A percentile compares a stretch with the other conserved stretches of the same genome.
Conservation (phyloP, 2,113 vertebrate species). For the Notothenia rossii region DNA sequence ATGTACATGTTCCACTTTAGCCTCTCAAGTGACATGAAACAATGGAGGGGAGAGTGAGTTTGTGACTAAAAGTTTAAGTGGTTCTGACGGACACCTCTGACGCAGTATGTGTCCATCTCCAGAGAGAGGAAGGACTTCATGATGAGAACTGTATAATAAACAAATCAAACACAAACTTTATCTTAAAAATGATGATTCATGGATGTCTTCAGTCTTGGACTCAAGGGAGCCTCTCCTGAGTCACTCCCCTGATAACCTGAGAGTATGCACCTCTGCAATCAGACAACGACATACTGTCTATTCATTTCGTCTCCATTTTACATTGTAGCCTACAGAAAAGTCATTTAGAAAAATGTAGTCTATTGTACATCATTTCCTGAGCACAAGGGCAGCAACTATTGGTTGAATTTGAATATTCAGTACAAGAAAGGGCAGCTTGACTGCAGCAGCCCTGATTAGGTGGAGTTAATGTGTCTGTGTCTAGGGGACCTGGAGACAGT, state of each 20-base stretch:
- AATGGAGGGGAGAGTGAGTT: conserved; percentile 7
- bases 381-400: neutral
- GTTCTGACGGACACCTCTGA: conserved; percentile 53
- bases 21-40: conserved; percentile 44
- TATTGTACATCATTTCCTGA: neutral
- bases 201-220: conserved; percentile 30
- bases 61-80: conserved; percentile 42
- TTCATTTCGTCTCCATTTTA: conserved; percentile 33
- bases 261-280: conserved; percentile 13
- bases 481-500: too few relatives aligned
- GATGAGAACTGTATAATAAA: conserved; percentile 28
- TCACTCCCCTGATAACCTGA: conserved; percentile 40
- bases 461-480: neutral
- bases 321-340: neutral
- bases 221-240: conserved; percentile 32
- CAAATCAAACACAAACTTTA: neutral
- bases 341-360: conserved; percentile 8
- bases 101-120: conserved; percentile 37
- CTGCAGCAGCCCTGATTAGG: neutral
- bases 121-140: conserved; percentile 29
- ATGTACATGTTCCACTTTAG: conserved; percentile 52
- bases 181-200: conserved; percentile 45
- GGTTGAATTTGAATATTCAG: conserved; percentile 15
- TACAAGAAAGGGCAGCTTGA: conserved; percentile 16
- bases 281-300: conserved; percentile 23